Evolutionary conservation across 2,113 vertebrate genomes (phyloP), one percentile per base, ranked within the genome.

Genomic region (Xenus cinereus): DNA sequence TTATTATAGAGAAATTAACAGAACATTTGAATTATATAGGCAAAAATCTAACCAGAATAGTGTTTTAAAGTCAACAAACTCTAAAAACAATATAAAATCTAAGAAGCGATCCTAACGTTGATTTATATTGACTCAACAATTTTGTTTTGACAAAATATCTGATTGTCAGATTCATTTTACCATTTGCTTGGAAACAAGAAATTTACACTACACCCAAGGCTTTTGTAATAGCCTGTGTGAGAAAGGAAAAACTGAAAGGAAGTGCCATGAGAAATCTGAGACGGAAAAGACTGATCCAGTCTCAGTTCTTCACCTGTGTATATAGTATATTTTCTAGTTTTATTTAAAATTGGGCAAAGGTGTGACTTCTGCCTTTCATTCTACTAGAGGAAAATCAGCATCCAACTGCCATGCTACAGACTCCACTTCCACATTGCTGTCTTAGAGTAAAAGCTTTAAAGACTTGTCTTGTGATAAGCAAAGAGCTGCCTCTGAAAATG

Each of bases 1-100:
- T 92, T 92, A 88, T 57, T 93, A 82, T 9, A 50, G 76, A 74
- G 59, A 94, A 84, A 87, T 94, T 80, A 93, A 83, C 57, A 93
- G 85, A 95, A 91, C 18, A 32, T 78, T 91, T 76, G 72, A 90
- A 92, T 87, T 92, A 83, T 18, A 72, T 10, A 89, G 81, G 48
- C 54, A 90, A 95, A 77, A 93, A 75, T 72, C 45, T 60, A 69
- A 88, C 64, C 39, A 50, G n/a, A 87, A n/a, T 5, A 57, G 22
- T 68, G 78, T 59, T 87, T 82, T 66, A 28, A 94, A 86, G 64
- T 41, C 32, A 51, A 92, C 32, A 84, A 78, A 81, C 19, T 50
- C 56, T n/a, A 71, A 43, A 45, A 30, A 5, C 22, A 66, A 10
- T 27, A 46, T 17, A 68, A 68, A 64, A 57, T 24, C 7, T 39